These are phyloP conservation scores for Taxidea taxus DNA, from an alignment of 2,113 vertebrate species.

Conservation along the genomic window DNA sequence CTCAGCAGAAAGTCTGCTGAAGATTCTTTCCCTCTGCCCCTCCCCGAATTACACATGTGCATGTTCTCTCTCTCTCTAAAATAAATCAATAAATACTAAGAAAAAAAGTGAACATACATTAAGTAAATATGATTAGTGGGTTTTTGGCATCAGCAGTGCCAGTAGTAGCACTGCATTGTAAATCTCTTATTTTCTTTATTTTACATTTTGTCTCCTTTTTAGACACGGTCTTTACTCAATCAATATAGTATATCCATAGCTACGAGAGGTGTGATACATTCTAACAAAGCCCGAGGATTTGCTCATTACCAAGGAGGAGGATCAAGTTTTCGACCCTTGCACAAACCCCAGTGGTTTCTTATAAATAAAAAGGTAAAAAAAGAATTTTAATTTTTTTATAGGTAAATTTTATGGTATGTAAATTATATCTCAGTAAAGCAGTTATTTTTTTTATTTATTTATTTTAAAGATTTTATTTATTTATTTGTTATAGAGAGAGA, in stretches of 20 bases:
- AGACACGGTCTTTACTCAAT: constrained; percentile 87
- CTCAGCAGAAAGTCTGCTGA: neutral
- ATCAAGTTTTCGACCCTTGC: constrained; percentile 92
- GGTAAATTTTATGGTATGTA: neutral
- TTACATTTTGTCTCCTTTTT: neutral
- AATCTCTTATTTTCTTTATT: neutral
- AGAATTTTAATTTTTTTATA: neutral
- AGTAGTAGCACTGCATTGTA: neutral
- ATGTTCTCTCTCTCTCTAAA: neutral
- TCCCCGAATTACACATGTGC: neutral
- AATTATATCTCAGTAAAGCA: neutral
- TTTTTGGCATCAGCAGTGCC: neutral
- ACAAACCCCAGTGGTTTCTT: constrained; percentile 96
- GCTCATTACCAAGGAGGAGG: constrained; percentile 86
- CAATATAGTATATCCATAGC: constrained; percentile 91
- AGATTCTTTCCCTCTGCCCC: neutral
- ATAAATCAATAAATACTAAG: neutral
- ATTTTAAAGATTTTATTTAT: too few relatives aligned
- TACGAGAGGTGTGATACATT: constrained; percentile 93
- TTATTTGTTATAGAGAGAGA: too few relatives aligned
- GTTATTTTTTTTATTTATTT: too few relatives aligned
- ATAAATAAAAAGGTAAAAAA: constrained; percentile 91
- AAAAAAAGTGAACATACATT: neutral
- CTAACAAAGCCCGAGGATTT: constrained; percentile 87
- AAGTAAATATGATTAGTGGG: neutral